These are phyloP conservation scores for Colinus virginianus DNA, from an alignment of 2,113 vertebrate genomes.

Conservation along the genomic window DNA sequence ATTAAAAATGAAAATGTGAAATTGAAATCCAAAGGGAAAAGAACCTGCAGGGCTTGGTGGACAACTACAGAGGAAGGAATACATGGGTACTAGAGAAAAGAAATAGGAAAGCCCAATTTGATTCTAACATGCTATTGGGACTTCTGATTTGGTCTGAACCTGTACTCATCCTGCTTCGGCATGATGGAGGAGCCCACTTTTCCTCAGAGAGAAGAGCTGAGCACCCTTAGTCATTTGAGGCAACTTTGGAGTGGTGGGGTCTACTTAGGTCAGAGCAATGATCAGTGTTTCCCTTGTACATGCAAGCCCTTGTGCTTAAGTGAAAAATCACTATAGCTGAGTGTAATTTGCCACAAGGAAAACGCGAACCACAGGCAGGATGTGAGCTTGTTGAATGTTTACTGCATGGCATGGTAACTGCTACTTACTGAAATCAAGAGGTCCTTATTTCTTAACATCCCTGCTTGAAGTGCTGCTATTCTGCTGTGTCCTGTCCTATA, in stretches of 20 bases:
- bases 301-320: neutral
- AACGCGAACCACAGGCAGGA: neutral
- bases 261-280: neutral
- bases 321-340: neutral
- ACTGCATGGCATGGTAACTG: neutral
- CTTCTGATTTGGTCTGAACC: neutral
- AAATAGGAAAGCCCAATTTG: neutral
- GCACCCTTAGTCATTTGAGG: neutral
- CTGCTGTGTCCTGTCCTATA: neutral
- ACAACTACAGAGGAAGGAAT: neutral
- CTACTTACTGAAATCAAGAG: rapidly evolving
- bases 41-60: neutral
- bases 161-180: neutral
- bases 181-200: neutral
- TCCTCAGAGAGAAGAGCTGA: neutral
- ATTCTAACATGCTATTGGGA: rapidly evolving
- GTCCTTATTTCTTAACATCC: neutral
- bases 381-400: neutral
- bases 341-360: neutral
- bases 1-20: neutral
- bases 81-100: neutral
- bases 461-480: neutral
- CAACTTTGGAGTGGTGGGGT: neutral
- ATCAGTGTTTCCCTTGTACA: neutral
- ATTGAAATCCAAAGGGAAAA: neutral